Evolutionary conservation across 1,140 invertebrate species (phyloP), one percentile per base, ranked within the genome.

Genomic region (Cydia pomonella): DNA sequence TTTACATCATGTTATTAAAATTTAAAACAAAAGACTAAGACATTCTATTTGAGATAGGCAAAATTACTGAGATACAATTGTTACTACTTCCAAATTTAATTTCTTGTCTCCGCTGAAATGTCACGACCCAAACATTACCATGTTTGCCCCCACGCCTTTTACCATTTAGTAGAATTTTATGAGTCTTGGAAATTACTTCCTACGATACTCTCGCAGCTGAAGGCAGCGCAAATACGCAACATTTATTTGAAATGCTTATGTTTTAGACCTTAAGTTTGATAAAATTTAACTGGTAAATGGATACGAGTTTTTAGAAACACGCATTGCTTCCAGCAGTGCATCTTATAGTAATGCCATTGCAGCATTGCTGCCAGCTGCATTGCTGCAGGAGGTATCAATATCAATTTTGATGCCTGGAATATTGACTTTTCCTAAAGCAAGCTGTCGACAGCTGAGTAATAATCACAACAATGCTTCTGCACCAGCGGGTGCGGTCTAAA

Each of bases 161-260:
- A 12, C 63, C 64, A 69, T 69, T 69, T 69, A 69, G 64, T 6
- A 33, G 29, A 69, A 69, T 69, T 69, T 69, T 69, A 69, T 27
- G 64, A 69, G 27, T 16, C 64, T 69, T 69, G 64, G n/a, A 69
- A 69, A 69, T 69, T 69, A 33, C 64, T 38, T 41, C n/a, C 29
- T 69, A 69, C 41, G 29, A 69, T 38, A 69, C 64, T 13, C 25
- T 33, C 33, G 33, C 33, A n/a, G 64, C 64, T 69, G 3, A 69
- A 69, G 64, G 6, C 29, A 18, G n/a, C 2, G 9, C 27, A 69
- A 69, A 38, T 38, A 69, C 33, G n/a, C 16, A 41, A 33, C 64
- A 33, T 33, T 33, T 33, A 69, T 69, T 69, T 69, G 13, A 38
- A 69, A 69, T 69, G 64, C 16, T 64, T 18, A 38, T n/a, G 6